A percentile compares a stretch with the other conserved stretches of the same genome.
These are phyloP conservation scores for Vimba vimba DNA, from an alignment of 2,113 vertebrate genomes.

Conservation along the genomic window DNA sequence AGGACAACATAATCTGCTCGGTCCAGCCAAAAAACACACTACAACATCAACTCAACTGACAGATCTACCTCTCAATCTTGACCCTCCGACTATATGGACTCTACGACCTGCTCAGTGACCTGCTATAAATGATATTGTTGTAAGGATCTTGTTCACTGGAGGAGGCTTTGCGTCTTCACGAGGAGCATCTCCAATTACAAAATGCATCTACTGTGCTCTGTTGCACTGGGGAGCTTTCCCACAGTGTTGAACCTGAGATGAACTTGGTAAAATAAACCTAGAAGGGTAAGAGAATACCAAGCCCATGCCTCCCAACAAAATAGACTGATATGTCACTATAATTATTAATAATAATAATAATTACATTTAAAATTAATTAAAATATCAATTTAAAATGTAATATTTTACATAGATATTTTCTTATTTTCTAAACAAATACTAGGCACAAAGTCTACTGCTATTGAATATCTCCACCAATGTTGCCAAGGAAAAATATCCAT, in stretches of 20 bases:
- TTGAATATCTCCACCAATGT: not conserved
- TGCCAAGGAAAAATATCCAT: not conserved
- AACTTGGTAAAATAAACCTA: conserved; percentile 58
- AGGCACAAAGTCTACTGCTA: not conserved
- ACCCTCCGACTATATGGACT: not conserved
- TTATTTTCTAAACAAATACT: not conserved
- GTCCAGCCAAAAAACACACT: not conserved
- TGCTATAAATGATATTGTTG: conserved; percentile 34
- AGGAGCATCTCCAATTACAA: conserved; percentile 44
- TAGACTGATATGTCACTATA: conserved; percentile 16
- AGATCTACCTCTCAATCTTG: conserved; percentile 1
- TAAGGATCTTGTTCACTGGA: conserved; percentile 41
- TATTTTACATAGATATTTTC: not conserved
- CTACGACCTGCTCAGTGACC: not conserved
- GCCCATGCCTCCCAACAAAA: conserved; percentile 29
- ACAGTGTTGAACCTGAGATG: conserved; percentile 49
- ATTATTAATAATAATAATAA: not conserved
- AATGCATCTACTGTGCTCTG: conserved; percentile 34
- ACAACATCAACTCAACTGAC: not conserved
- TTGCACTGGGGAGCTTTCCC: conserved; percentile 54
- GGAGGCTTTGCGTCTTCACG: conserved; percentile 30
- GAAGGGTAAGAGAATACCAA: conserved; percentile 48
- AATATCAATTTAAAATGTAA: too few relatives aligned
- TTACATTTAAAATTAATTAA: too few relatives aligned
- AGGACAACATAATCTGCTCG: not conserved